Conservation (phyloP, 2,888 invertebrate genomes). For the Sinhomidia bicolor region DNA sequence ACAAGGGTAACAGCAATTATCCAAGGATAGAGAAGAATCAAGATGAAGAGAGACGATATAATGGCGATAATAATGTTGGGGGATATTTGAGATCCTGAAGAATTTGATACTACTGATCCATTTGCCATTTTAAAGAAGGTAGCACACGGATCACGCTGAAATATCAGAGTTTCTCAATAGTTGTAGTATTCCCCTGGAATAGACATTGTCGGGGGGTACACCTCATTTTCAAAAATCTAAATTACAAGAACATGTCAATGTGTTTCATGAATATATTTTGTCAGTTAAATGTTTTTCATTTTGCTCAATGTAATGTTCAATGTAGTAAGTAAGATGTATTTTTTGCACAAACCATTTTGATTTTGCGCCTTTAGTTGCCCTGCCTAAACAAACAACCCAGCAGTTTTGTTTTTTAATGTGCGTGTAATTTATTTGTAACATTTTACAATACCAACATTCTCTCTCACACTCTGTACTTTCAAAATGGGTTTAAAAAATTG, state of each 20-base stretch:
- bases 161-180: not conserved
- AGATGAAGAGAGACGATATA: conserved; percentile 55
- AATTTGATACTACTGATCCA: not conserved
- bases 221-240: too few species aligned
- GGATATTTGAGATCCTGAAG: conserved; percentile 36
- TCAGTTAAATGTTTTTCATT: too few species aligned
- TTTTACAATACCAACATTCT: too few species aligned
- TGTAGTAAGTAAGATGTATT: too few species aligned
- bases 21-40: conserved; percentile 76
- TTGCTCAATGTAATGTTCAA: too few species aligned
- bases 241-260: too few species aligned
- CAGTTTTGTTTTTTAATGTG: too few species aligned
- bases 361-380: not conserved
- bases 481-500: too few species aligned
- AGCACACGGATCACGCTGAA: not conserved
- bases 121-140: not conserved
- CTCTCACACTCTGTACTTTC: too few species aligned
- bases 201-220: not conserved
- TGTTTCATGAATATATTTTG: too few species aligned
- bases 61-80: conserved; percentile 49
- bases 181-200: not conserved
- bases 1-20: conserved; percentile 72
- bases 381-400: not conserved
- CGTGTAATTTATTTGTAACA: too few species aligned
- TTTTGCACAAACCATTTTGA: conserved; percentile 7